Conservation (phyloP, 2,797 vertebrate species). For the Anguilla marmorata region DNA sequence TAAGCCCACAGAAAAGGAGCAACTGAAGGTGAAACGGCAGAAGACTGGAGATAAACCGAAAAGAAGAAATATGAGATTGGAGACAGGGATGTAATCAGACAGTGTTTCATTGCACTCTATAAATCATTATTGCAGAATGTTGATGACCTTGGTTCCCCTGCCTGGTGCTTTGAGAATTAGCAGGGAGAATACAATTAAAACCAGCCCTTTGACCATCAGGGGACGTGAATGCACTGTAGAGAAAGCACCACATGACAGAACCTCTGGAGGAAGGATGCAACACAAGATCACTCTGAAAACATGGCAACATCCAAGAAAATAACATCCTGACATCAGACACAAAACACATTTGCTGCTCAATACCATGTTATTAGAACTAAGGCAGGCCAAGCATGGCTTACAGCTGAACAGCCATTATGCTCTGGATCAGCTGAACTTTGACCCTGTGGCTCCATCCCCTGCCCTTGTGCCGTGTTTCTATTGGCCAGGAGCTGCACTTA, state of each 20-base stretch:
- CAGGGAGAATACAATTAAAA: constrained; percentile 52
- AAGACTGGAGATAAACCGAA: neutral
- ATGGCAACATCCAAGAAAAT: neutral
- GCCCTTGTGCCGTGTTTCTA: neutral
- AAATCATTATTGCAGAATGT: constrained; percentile 47
- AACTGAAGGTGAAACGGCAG: neutral
- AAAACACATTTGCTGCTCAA: too few species aligned
- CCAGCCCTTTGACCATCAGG: constrained; percentile 48
- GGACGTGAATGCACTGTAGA: neutral
- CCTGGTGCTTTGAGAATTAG: constrained; percentile 57
- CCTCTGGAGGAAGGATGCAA: neutral
- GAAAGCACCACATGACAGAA: neutral
- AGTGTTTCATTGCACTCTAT: constrained; percentile 48
- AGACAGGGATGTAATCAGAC: constrained; percentile 34
- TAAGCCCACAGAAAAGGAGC: neutral
- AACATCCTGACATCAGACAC: neutral
- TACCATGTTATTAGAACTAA: too few species aligned
- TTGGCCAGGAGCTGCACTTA: neutral
- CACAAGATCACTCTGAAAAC: too few species aligned
- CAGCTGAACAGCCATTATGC: neutral
- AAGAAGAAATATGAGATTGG: constrained; percentile 1
- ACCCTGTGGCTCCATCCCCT: neutral
- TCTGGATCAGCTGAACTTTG: neutral
- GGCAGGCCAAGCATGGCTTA: too few species aligned
- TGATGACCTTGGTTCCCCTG: constrained; percentile 46